Evolutionary conservation across 2,888 invertebrate species (phyloP).

Genomic region (Meandrusa payeni): DNA sequence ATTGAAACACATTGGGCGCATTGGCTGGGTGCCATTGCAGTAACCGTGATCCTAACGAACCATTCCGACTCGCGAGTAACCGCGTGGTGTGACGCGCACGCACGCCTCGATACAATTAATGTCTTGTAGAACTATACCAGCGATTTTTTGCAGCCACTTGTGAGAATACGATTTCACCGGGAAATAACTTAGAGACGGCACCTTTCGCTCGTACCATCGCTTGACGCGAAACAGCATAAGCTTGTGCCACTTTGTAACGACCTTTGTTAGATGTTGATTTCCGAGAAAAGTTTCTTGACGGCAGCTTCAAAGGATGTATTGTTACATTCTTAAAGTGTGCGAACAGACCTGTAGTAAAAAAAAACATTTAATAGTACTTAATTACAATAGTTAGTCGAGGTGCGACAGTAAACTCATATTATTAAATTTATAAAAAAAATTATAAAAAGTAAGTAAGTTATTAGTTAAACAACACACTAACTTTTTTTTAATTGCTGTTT

Average conservation of each 20-base stretch:
- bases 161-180: slow-evolving; percentile 75
- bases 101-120: slow-evolving; percentile 22
- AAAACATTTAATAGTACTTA: too few species aligned
- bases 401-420: too few species aligned
- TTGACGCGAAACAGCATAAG: slow-evolving; percentile 64
- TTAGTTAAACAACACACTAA: too few species aligned
- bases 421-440: too few species aligned
- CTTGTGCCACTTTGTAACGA: slow-evolving; percentile 72
- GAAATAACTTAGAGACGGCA: slow-evolving; percentile 62
- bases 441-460: too few species aligned
- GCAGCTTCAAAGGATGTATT: too few species aligned
- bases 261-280: slow-evolving; percentile 61
- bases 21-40: slow-evolving; percentile 62
- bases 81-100: slow-evolving; percentile 22
- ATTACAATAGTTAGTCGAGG: too few species aligned
- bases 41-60: slow-evolving; percentile 39
- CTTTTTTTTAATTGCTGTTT: too few species aligned
- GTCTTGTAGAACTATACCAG: slow-evolving; percentile 45
- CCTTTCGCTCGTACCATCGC: slow-evolving; percentile 73
- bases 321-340: too few species aligned
- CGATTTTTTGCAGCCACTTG: slow-evolving; percentile 62
- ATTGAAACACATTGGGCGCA: slow-evolving; percentile 44
- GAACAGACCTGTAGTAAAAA: too few species aligned
- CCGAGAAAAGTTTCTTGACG: slow-evolving; percentile 16
- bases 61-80: slow-evolving; percentile 11